These are phyloP conservation scores for Parnassius orleans DNA, from an alignment of 2,888 invertebrate species.

Conservation along the genomic window DNA sequence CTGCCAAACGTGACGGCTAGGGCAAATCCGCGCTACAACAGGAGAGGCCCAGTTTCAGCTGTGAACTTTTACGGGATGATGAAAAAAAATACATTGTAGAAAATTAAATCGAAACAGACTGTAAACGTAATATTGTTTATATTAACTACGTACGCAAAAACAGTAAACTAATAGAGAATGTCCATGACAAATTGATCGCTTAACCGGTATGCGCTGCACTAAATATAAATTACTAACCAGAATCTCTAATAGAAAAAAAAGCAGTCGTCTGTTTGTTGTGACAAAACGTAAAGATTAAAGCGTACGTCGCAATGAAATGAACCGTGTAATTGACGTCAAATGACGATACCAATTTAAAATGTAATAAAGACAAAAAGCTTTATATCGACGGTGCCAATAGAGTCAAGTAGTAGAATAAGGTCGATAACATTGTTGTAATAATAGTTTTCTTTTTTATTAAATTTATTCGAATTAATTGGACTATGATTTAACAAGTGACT, in stretches of 20 bases:
- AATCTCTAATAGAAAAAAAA: constrained; percentile 39
- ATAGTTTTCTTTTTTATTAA: constrained; percentile 4
- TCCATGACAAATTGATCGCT: constrained; percentile 65
- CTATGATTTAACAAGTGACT: no score
- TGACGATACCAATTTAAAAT: constrained; percentile 33
- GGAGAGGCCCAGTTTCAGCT: no score
- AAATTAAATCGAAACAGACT: no score
- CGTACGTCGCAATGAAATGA: constrained; percentile 32
- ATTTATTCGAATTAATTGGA: constrained; percentile 1
- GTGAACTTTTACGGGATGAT: no score
- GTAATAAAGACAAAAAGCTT: constrained; percentile 28
- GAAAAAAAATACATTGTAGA: no score
- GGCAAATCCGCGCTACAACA: no score
- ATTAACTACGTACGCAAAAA: constrained; percentile 14
- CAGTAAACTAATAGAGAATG: constrained; percentile 59
- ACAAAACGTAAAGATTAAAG: constrained; percentile 35
- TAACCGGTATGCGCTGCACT: constrained; percentile 52
- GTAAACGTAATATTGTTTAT: no score
- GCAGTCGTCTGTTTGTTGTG: constrained; percentile 41
- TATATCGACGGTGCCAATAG: constrained; percentile 7
- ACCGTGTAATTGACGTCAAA: constrained; percentile 34
- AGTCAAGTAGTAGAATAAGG: constrained; percentile 1
- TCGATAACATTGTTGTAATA: constrained; percentile 9
- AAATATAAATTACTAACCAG: constrained; percentile 63
- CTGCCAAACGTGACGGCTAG: no score